These are phyloP conservation scores for Carassius gibelio DNA, from an alignment of 2,113 vertebrate species.

Conservation along the genomic window DNA sequence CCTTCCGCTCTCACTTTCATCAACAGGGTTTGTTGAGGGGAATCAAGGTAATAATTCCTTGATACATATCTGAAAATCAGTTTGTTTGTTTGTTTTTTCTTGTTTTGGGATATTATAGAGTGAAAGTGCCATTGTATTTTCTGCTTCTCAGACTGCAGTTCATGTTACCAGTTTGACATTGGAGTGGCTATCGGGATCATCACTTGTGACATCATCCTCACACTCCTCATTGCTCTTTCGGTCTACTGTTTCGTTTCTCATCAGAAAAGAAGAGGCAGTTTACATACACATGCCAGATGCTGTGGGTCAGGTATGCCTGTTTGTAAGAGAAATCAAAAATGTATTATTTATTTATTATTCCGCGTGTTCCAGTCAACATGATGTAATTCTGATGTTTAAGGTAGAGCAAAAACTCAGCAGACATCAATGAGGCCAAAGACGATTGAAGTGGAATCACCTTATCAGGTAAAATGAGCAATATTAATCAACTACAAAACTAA, in stretches of 20 bases:
- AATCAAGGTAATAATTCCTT: conserved; percentile 64
- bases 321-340: not conserved
- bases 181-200: conserved; percentile 68
- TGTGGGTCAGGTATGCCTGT: conserved; percentile 48
- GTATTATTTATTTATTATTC: not conserved
- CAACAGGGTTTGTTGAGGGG: conserved; percentile 65
- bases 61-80: not conserved
- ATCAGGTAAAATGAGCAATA: conserved; percentile 70
- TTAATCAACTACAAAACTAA: not conserved
- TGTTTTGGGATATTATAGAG: not conserved
- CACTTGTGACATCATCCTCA: conserved; percentile 73
- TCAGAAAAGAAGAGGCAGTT: conserved; percentile 59
- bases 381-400: conserved; percentile 2
- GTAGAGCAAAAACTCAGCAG: conserved; percentile 46
- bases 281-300: conserved; percentile 53
- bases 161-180: conserved; percentile 72
- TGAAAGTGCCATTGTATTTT: not conserved
- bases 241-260: conserved; percentile 69
- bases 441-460: conserved; percentile 73
- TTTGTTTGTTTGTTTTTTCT: not conserved
- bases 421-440: conserved; percentile 57
- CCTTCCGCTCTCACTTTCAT: conserved; percentile 28
- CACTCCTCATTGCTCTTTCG: conserved; percentile 70
- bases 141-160: conserved; percentile 67
- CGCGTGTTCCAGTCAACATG: not conserved